Conservation (phyloP, 2,113 vertebrate genomes). For the Crotalus tigris region DNA sequence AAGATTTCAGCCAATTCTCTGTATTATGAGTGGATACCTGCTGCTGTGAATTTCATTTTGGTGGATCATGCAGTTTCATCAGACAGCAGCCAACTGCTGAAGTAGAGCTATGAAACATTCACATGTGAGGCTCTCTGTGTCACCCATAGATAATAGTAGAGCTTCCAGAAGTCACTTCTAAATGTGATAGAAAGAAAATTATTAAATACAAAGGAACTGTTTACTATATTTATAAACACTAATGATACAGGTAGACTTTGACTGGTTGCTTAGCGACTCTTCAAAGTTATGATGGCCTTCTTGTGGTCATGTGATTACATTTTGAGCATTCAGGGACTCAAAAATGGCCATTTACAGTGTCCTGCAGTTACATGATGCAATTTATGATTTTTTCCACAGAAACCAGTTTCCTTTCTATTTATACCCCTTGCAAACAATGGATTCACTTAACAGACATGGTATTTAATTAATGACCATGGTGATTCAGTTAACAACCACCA, state of each 20-base stretch:
- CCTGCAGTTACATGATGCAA: neutral
- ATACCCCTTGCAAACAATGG: neutral
- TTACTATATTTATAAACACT: neutral
- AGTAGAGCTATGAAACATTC: neutral
- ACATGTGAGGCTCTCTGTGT: neutral
- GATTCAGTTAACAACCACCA: neutral
- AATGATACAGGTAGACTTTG: neutral
- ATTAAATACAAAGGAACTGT: neutral
- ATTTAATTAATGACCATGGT: neutral
- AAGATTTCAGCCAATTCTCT: neutral
- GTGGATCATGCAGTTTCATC: neutral
- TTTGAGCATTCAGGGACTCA: neutral
- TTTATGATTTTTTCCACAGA: neutral
- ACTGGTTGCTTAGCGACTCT: neutral
- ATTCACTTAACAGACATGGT: neutral
- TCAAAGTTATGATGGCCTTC: neutral
- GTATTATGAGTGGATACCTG: neutral
- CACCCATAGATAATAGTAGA: neutral
- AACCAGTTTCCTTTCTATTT: neutral
- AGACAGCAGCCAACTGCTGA: neutral
- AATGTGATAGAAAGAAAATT: neutral
- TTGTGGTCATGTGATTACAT: neutral
- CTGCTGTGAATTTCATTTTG: neutral
- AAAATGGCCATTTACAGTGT: neutral
- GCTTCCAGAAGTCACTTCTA: neutral